Evolutionary conservation across 2,113 vertebrate genomes (phyloP), one percentile per base, ranked within the genome.

Genomic region (Petromus typicus): DNA sequence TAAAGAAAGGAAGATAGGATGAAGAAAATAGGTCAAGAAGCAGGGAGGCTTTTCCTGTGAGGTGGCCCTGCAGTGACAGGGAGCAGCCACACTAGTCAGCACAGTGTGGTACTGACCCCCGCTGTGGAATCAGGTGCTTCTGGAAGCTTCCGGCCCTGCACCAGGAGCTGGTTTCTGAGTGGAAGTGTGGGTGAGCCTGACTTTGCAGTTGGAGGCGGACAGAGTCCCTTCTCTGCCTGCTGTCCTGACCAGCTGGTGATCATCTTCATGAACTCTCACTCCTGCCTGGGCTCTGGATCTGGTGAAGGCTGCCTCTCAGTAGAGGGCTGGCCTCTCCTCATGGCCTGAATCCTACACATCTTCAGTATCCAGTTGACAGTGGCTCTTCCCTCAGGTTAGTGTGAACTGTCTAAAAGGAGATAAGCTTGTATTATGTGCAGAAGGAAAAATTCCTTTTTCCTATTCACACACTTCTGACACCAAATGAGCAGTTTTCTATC

Each of bases 161-260:
- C 37, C 30, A 7, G 25, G 32, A 61, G 16, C 10, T 76, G 32
- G 43, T 64, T 89, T 83, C 75, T 27, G 8, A 12, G 13, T 48
- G 43, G 73, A 48, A 75, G 34, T 17, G 13, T 73, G 30, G 2
- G 25, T 59, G 85, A 78, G 43, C 83, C 61, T 88, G 54, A 56
- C 14, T 16, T 27, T 86, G 54, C 18, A 10, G 17, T 25, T 81
- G 61, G 40, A 85, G 48, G 43, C 45, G 32, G 2, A 34, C 1
- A 48, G 40, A 45, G 40, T 0, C 0, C 17, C 34, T 27, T 27
- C 7, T 56, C 69, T 78, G 7, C 3, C 3, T 7, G 45, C 54
- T 76, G 40, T 23, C 40, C 85, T 51, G 17, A 57, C 45, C 11
- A 56, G 56, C 45, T 61, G 18, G 54, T 14, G 30, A 66, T 27